Percentiles rank a stretch among this genome's conserved stretches.
Evolutionary conservation across 2,888 invertebrate species (phyloP).

Genomic region (Drosophila neonasuta): DNA sequence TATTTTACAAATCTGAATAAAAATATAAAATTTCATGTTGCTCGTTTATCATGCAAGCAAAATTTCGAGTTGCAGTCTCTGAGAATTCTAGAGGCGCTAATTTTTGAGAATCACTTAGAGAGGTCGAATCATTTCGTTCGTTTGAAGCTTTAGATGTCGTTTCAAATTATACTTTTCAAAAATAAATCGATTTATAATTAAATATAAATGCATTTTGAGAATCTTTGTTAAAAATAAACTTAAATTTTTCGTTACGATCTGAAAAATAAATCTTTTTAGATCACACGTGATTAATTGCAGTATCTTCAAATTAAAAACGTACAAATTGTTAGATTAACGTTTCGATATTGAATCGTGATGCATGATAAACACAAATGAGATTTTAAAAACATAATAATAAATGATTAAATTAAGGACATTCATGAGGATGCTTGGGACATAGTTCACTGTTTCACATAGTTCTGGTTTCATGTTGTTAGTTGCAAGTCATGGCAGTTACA

Average conservation of each 20-base stretch:
- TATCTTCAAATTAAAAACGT: background rate
- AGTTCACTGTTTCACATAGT: background rate
- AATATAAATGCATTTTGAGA: background rate
- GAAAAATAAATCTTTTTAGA: background rate
- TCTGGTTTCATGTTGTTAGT: conserved; percentile 14
- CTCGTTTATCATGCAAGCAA: conserved; percentile 21
- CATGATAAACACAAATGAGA: conserved; percentile 21
- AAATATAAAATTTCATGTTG: background rate
- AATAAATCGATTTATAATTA: background rate
- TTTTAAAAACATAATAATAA: conserved; percentile 1
- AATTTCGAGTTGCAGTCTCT: background rate
- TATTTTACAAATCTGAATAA: conserved; percentile 1
- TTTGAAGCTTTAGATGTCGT: background rate
- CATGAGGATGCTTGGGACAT: conserved; percentile 19
- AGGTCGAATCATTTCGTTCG: background rate
- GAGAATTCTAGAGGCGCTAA: background rate
- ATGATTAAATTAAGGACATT: conserved; percentile 27
- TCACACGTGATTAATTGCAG: background rate
- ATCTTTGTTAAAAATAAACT: background rate
- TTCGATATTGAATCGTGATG: conserved; percentile 1
- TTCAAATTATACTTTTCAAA: background rate
- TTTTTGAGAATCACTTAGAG: background rate
- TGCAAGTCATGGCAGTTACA: background rate
- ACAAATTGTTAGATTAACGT: conserved; percentile 7
- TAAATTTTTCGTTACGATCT: background rate